Evolutionary conservation across 2,888 invertebrate species (phyloP), one percentile per base, ranked within the genome.

Genomic region (Allygus modestus): DNA sequence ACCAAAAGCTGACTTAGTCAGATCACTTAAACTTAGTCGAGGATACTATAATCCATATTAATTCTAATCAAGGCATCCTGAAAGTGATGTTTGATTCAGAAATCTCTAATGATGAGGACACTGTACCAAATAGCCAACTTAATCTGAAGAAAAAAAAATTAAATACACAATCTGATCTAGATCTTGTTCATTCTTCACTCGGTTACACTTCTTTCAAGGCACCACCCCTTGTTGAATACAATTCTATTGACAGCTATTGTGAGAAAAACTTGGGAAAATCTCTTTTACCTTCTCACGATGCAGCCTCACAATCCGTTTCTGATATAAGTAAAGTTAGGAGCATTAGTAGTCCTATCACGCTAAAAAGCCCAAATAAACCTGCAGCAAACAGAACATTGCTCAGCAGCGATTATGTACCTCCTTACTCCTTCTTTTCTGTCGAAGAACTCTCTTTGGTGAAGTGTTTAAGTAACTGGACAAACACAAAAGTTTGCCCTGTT

Each of bases 221-320:
- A 15, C 79, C 79, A n/a, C 79, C 79, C 2, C 11, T 51, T 5
- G 58, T 79, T 12, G 79, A 54, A 15, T 79, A 79, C 79, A 79
- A 79, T 20, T 79, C 79, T 31, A 20, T 79, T 31, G 54, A 79
- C n/a, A 58, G 79, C 58, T 79, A 79, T 37, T 79, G 79, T 58
- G 79, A 79, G 9, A 79, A 31, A 1, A 79, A 58, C 1, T 12
- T 28, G n/a, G 77, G 77, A 28, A 77, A 46, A 28, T 77, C 77
- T 46, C 31, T 77, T n/a, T 20, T 58, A 9, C 41, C 46, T 2
- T 77, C 75, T 41, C 12, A 46, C 20, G 58, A 31, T 54, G 1
- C 28, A 5, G 23, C 26, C 51, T 1, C 37, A n/a, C 58, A 46
- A 28, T 79, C 79, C 0, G 17, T 11, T 31, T 79, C 23, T 33